Conservation (phyloP, 2,888 invertebrate species). For the Archaeoteleia sp. region DNA sequence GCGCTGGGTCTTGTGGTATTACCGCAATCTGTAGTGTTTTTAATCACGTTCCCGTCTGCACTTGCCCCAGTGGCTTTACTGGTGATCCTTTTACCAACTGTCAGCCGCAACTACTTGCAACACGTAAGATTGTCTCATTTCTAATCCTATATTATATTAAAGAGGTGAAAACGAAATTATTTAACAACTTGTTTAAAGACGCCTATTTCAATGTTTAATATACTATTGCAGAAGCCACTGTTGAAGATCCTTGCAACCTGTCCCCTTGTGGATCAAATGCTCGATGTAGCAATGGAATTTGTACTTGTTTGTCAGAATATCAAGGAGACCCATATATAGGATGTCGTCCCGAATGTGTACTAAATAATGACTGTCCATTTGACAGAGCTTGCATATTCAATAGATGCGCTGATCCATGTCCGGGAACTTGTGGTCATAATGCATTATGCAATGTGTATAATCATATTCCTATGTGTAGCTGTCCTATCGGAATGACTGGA, state of each 20-base stretch:
- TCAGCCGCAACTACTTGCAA: constrained; percentile 63
- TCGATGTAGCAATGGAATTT: constrained; percentile 74
- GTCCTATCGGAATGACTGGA: constrained; percentile 82
- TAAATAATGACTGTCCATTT: constrained; percentile 75
- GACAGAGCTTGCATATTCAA: constrained; percentile 75
- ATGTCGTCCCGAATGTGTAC: constrained; percentile 77
- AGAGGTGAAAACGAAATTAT: too few species aligned
- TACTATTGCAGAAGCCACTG: constrained; percentile 27
- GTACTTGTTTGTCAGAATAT: constrained; percentile 78
- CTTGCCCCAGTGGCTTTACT: constrained; percentile 81
- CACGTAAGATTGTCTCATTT: constrained; percentile 40
- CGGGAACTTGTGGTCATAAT: constrained; percentile 76
- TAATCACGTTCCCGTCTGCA: constrained; percentile 78
- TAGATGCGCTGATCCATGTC: constrained; percentile 75
- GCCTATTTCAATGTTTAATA: background rate
- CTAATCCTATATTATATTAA: too few species aligned
- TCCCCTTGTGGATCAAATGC: constrained; percentile 82
- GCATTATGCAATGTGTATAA: constrained; percentile 75
- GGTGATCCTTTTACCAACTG: constrained; percentile 85
- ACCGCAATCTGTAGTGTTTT: constrained; percentile 84
- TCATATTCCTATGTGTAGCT: constrained; percentile 77
- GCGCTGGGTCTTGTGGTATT: constrained; percentile 84
- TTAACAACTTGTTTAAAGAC: too few species aligned
- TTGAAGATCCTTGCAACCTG: constrained; percentile 76
- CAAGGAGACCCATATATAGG: constrained; percentile 80